phyloP scores from a whole-genome alignment of 2,113 vertebrate species.

The Himantopus leucocephalus region DNA sequence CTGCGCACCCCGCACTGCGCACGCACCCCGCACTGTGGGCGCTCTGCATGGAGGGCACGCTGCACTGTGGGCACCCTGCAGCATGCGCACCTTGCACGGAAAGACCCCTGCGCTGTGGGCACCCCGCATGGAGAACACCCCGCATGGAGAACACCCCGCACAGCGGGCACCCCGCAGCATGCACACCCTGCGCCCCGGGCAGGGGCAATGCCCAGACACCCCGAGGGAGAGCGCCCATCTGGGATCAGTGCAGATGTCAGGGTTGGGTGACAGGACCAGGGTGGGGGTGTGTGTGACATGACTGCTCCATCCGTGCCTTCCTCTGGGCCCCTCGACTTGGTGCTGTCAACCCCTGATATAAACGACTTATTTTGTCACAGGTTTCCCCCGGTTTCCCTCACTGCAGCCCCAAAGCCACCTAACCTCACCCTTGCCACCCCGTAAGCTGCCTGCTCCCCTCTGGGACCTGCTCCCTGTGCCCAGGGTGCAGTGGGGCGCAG shows the following conservation, averaged over 20 bases:
- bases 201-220: background rate
- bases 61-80: background rate
- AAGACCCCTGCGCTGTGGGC: no score
- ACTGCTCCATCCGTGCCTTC: background rate
- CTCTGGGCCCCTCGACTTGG: background rate
- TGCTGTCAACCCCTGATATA: background rate
- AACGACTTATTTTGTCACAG: background rate
- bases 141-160: background rate
- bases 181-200: fast-evolving
- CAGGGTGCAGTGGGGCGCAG: fast-evolving
- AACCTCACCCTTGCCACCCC: background rate
- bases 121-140: background rate
- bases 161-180: background rate
- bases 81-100: background rate
- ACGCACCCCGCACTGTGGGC: fast-evolving
- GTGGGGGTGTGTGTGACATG: fast-evolving
- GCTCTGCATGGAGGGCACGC: background rate
- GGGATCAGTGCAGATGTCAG: fast-evolving
- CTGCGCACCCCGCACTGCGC: fast-evolving
- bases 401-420: background rate
- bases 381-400: background rate
- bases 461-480: background rate
- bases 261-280: background rate
- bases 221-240: background rate
- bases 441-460: fast-evolving